Percentiles rank a stretch among this genome's conserved stretches.
phyloP scores from a whole-genome alignment of 2,113 vertebrate species.

The Amphiprion ocellaris region DNA sequence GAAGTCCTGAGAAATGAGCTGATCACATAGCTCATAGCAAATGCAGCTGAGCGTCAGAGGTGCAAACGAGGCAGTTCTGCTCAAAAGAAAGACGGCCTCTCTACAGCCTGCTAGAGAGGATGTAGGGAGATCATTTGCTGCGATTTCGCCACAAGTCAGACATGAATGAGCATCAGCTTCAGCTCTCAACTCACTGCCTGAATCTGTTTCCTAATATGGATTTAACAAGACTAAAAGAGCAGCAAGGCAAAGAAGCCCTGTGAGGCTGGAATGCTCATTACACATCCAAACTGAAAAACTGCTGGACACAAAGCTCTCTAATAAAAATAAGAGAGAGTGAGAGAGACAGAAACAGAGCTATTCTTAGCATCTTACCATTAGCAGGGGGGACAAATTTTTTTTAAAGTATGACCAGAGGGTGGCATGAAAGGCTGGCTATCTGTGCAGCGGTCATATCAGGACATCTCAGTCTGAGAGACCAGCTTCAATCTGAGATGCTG shows the following conservation, averaged over 20 bases:
- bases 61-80: too few species aligned
- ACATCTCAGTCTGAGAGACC: background rate
- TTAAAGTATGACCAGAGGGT: conserved; percentile 17
- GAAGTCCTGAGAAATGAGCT: too few species aligned
- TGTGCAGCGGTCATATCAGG: background rate
- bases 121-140: conserved; percentile 4
- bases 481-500: background rate
- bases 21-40: too few species aligned
- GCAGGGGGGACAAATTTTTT: background rate
- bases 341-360: background rate
- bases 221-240: conserved; percentile 46
- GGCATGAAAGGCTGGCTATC: background rate
- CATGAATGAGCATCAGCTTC: conserved; percentile 36
- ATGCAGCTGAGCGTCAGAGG: too few species aligned
- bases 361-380: conserved; percentile 18
- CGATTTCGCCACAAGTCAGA: conserved; percentile 27
- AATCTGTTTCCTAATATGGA: conserved; percentile 47
- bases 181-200: conserved; percentile 22
- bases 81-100: background rate
- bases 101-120: conserved; percentile 1
- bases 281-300: conserved; percentile 25
- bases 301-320: conserved; percentile 16
- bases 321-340: background rate
- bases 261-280: conserved; percentile 47
- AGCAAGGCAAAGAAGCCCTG: conserved; percentile 19